Evolutionary conservation across 2,113 vertebrate genomes (phyloP).

Genomic region (Callorhinus ursinus): DNA sequence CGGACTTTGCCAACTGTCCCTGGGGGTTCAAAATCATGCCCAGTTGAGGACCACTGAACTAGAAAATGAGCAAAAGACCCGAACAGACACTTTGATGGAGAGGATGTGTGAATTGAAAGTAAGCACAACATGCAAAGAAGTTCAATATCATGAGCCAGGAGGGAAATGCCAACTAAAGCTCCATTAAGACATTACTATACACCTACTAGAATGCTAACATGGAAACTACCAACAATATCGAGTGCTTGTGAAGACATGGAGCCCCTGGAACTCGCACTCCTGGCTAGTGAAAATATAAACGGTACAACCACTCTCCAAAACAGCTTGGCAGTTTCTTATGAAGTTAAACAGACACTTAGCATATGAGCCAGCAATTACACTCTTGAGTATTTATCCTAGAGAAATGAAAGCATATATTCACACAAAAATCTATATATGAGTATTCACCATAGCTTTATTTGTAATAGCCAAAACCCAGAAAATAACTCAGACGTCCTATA

Average conservation of each 20-base stretch:
- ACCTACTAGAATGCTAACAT: not conserved
- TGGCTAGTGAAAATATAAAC: not conserved
- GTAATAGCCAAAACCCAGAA: not conserved
- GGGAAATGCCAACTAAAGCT: too few relatives aligned
- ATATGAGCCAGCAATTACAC: not conserved
- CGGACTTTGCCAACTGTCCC: not conserved
- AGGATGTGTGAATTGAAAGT: not conserved
- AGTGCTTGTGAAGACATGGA: not conserved
- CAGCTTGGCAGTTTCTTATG: not conserved
- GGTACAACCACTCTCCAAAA: not conserved
- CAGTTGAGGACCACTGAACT: not conserved
- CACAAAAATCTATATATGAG: not conserved
- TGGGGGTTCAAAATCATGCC: not conserved
- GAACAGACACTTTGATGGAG: not conserved
- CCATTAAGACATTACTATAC: not conserved
- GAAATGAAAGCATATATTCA: not conserved
- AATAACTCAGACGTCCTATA: not conserved
- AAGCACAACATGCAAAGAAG: not conserved
- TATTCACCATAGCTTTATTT: not conserved
- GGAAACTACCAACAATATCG: not conserved
- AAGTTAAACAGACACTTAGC: not conserved
- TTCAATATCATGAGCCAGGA: not conserved
- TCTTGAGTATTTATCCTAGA: not conserved
- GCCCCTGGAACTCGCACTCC: not conserved
- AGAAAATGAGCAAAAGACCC: not conserved